phyloP scores from a whole-genome alignment of 2,797 vertebrate species.

The Eulemur mongoz region DNA sequence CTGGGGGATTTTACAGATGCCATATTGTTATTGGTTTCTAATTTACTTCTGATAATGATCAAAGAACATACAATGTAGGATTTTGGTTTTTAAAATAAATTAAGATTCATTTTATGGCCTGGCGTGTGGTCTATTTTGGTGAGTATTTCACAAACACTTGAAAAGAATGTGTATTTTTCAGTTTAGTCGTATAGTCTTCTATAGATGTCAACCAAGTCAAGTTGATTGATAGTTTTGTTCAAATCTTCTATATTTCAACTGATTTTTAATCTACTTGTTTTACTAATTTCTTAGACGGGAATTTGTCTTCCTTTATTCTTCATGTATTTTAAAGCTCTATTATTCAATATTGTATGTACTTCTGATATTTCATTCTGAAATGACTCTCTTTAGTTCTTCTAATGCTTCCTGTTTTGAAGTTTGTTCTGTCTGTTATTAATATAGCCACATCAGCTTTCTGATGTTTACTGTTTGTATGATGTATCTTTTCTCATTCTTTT shows the following conservation, averaged over 20 bases:
- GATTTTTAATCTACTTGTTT: neutral
- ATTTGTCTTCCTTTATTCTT: neutral
- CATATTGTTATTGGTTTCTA: neutral
- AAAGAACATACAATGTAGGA: neutral
- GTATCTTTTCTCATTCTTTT: neutral
- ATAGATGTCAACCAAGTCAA: neutral
- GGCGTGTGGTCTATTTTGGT: neutral
- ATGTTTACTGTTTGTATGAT: neutral
- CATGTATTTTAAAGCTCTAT: conserved; percentile 10
- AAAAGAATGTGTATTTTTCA: neutral
- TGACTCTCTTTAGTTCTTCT: neutral
- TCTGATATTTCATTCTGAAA: conserved; percentile 23
- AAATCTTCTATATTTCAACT: neutral
- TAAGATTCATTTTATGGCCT: neutral
- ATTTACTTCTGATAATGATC: neutral
- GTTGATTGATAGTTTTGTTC: neutral
- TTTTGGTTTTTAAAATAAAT: neutral
- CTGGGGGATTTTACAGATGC: neutral
- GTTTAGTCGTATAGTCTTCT: neutral
- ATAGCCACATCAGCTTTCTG: neutral
- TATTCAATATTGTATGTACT: neutral
- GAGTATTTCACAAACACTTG: neutral
- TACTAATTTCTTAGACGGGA: neutral
- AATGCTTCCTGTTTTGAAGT: neutral
- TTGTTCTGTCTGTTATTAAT: neutral